These are phyloP conservation scores for Pteruthius melanotis DNA, from an alignment of 2,113 vertebrate species.

Conservation along the genomic window DNA sequence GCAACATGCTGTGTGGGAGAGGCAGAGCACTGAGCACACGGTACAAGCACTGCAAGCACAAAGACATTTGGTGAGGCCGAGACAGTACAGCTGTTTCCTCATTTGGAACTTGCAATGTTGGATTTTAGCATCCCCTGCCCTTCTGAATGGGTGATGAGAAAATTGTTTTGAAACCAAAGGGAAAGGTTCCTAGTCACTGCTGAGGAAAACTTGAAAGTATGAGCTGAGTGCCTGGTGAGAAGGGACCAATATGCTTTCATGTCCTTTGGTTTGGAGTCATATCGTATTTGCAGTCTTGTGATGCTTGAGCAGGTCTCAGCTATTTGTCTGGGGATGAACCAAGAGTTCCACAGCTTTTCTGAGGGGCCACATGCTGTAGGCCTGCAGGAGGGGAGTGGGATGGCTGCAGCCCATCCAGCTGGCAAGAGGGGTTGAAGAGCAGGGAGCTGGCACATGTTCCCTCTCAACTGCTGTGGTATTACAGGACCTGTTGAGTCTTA, in stretches of 20 bases:
- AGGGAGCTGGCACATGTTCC: not conserved
- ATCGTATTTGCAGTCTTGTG: not conserved
- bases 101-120: fast-evolving
- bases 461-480: not conserved
- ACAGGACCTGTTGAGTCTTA: not conserved
- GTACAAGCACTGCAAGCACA: not conserved
- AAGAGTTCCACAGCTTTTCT: not conserved
- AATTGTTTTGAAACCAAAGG: not conserved
- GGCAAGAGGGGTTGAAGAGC: not conserved
- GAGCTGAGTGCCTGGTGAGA: not conserved
- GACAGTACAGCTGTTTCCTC: not conserved
- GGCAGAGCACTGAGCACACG: fast-evolving
- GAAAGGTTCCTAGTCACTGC: not conserved
- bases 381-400: not conserved
- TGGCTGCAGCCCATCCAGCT: not conserved
- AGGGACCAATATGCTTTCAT: not conserved
- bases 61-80: not conserved
- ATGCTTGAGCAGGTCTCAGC: not conserved
- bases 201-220: not conserved
- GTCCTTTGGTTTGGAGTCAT: not conserved
- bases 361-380: not conserved
- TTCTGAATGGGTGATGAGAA: not conserved
- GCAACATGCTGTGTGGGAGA: not conserved
- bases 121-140: not conserved
- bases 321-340: not conserved